Evolutionary conservation across 1,140 invertebrate species (phyloP).

Genomic region (Lepidurus apus): DNA sequence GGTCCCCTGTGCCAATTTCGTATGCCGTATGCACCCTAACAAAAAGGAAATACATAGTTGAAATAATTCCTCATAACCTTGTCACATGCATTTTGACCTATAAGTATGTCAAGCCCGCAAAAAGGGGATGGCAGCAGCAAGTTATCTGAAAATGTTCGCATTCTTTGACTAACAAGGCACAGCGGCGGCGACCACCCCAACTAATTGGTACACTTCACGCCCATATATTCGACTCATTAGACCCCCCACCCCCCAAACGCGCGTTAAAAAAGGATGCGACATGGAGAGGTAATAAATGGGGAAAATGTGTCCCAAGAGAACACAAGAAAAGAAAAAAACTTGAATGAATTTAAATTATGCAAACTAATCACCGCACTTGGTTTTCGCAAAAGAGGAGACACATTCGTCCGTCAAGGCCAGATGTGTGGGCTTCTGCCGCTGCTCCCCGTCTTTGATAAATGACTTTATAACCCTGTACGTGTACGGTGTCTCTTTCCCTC

Average conservation of each 20-base stretch:
- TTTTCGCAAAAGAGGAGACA: too few relatives aligned
- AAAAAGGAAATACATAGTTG: slow-evolving; percentile 4
- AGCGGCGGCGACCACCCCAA: slow-evolving; percentile 7
- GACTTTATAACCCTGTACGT: slow-evolving; percentile 10
- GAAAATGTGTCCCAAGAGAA: background rate
- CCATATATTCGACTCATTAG: background rate
- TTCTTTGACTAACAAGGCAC: slow-evolving; percentile 14
- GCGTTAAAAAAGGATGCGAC: background rate
- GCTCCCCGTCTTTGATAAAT: slow-evolving; percentile 1
- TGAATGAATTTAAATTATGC: background rate
- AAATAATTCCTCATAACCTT: background rate
- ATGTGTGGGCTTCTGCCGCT: background rate
- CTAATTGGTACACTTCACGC: slow-evolving; percentile 18
- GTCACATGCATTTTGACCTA: background rate
- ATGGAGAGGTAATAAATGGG: background rate
- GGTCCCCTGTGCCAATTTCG: background rate
- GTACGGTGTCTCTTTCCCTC: background rate
- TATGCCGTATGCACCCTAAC: background rate
- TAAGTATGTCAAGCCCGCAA: background rate
- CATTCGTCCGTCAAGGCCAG: background rate
- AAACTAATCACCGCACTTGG: background rate
- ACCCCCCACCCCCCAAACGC: background rate
- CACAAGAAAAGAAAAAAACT: background rate
- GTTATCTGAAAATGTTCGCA: slow-evolving; percentile 7
- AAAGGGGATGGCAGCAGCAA: background rate